Evolutionary conservation across 2,888 invertebrate species (phyloP).

Genomic region (Torymus tubicola): DNA sequence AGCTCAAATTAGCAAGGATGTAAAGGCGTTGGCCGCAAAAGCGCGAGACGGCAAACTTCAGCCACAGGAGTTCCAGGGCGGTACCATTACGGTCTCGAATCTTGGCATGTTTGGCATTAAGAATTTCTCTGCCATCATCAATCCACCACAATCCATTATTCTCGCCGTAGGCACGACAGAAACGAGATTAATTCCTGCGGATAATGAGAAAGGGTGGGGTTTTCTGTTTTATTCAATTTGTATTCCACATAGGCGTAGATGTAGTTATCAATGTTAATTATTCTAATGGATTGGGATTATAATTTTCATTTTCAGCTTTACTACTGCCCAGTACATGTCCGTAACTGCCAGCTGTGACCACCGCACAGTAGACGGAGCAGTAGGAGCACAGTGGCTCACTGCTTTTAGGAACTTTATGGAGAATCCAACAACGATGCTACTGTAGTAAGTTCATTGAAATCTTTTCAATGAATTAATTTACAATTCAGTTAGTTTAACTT

Average conservation of each 20-base stretch:
- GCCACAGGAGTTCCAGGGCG: slow-evolving; percentile 97
- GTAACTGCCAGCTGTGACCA: slow-evolving; percentile 98
- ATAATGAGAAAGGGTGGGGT: slow-evolving; percentile 86
- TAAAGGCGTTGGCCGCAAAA: slow-evolving; percentile 89
- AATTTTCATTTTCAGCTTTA: slow-evolving; percentile 79
- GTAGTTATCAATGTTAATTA: neutral
- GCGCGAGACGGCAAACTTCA: slow-evolving; percentile 93
- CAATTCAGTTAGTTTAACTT: too few species aligned
- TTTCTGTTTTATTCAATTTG: too few species aligned
- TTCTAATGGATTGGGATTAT: neutral
- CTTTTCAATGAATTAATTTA: too few species aligned
- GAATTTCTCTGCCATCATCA: slow-evolving; percentile 94
- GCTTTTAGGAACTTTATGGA: slow-evolving; percentile 93
- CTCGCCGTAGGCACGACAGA: slow-evolving; percentile 92
- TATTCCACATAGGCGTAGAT: slow-evolving; percentile 1
- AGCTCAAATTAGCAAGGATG: slow-evolving; percentile 86
- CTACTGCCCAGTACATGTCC: slow-evolving; percentile 85
- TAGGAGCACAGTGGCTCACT: slow-evolving; percentile 97
- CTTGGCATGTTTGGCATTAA: slow-evolving; percentile 95
- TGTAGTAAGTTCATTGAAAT: slow-evolving; percentile 79
- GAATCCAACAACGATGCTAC: slow-evolving; percentile 95
- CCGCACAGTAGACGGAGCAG: slow-evolving; percentile 97
- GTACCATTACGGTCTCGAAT: slow-evolving; percentile 96
- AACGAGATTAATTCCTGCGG: slow-evolving; percentile 85
- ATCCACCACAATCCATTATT: slow-evolving; percentile 97